Evolutionary conservation across 2,797 vertebrate genomes (phyloP).

Genomic region (Margarornis squamiger): DNA sequence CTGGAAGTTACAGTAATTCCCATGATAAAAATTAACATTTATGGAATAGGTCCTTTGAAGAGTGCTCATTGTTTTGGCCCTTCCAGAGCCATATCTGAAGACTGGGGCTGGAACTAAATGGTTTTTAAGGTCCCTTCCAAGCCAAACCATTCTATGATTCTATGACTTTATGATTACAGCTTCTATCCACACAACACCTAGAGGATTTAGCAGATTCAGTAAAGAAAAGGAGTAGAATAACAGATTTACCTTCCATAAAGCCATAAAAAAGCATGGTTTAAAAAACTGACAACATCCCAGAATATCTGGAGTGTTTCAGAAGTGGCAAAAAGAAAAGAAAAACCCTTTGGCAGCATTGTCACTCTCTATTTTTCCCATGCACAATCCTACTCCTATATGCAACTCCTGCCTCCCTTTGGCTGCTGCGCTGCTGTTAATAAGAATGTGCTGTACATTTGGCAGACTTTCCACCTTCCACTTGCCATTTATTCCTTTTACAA

Average conservation of each 20-base stretch:
- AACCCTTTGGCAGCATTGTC: neutral
- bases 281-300: neutral
- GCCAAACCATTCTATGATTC: neutral
- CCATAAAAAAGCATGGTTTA: neutral
- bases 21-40: neutral
- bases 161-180: neutral
- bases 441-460: constrained; percentile 52
- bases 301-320: neutral
- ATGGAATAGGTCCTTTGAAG: neutral
- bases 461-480: constrained; percentile 34
- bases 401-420: constrained; percentile 45
- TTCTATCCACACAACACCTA: neutral
- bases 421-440: constrained; percentile 49
- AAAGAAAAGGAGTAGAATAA: neutral
- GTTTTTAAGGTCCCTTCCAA: neutral
- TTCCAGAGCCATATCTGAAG: neutral
- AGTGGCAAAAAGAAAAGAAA: neutral
- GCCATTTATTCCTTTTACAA: constrained; percentile 65
- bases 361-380: neutral
- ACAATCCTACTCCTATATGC: neutral
- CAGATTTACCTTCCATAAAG: neutral
- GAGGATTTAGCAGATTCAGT: neutral
- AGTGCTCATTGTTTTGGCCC: neutral
- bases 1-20: neutral
- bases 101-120: neutral